Evolutionary conservation across 2,113 vertebrate genomes (phyloP).

Genomic region (Cinclus mexicanus): DNA sequence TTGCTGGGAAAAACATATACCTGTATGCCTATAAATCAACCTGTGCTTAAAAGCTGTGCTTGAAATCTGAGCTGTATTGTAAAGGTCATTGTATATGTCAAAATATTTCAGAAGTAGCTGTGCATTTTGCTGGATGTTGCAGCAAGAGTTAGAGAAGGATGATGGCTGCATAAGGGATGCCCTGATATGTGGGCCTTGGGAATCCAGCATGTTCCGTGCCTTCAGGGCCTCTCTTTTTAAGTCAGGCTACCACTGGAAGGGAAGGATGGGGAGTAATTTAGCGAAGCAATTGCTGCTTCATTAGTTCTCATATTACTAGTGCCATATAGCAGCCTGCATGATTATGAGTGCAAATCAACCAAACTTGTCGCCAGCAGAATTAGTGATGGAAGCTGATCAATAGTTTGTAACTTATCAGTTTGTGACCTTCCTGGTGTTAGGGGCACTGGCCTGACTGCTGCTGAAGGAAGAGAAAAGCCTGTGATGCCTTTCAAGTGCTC

Average conservation of each 20-base stretch:
- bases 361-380: neutral
- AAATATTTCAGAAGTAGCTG: neutral
- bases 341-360: constrained; percentile 12
- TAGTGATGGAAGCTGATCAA: neutral
- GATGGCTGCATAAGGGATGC: neutral
- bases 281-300: constrained; percentile 33
- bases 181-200: neutral
- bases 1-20: neutral
- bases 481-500: neutral
- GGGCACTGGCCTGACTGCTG: neutral
- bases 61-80: neutral
- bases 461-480: neutral
- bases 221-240: constrained; percentile 31
- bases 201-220: neutral
- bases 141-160: neutral
- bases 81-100: neutral
- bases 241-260: neutral
- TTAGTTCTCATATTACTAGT: constrained; percentile 11
- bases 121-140: neutral
- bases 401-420: neutral
- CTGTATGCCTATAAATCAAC: neutral
- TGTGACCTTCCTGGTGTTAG: neutral
- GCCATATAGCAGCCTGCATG: neutral
- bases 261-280: constrained; percentile 32
- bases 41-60: neutral